phyloP scores from a whole-genome alignment of 2,797 vertebrate species.

The Manis crassicaudata region DNA sequence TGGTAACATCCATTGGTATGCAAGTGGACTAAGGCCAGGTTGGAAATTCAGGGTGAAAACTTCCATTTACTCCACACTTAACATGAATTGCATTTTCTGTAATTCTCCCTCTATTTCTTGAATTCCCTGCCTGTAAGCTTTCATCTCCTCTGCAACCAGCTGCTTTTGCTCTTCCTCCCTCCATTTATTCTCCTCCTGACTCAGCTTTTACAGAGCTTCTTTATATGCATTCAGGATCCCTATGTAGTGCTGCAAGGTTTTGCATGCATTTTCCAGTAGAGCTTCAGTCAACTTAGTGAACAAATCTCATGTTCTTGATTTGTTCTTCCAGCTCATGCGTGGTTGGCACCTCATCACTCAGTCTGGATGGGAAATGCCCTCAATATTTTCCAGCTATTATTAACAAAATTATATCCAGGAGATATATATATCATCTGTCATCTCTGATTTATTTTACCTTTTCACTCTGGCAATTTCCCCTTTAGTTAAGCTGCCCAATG shows the following conservation, averaged over 20 bases:
- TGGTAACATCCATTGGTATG: no score
- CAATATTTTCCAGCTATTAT: constrained; percentile 74
- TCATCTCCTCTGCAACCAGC: neutral
- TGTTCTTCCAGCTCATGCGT: constrained; percentile 43
- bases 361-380: constrained; percentile 62
- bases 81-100: neutral
- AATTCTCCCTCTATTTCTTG: neutral
- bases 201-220: neutral
- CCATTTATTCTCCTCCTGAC: neutral
- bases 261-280: constrained; percentile 39
- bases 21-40: no score
- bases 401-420: constrained; percentile 74
- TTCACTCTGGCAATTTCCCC: constrained; percentile 68
- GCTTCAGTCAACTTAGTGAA: neutral
- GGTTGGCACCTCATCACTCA: constrained; percentile 73
- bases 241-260: neutral
- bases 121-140: neutral
- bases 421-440: constrained; percentile 71
- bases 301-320: constrained; percentile 52
- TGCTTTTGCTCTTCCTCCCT: neutral
- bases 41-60: no score
- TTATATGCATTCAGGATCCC: neutral
- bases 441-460: constrained; percentile 76
- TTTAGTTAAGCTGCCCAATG: constrained; percentile 69
- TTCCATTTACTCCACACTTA: neutral